Evolutionary conservation across 92 coral and sea anemone species (phyloP).

Genomic region (Umimayanthus chanpuru): DNA sequence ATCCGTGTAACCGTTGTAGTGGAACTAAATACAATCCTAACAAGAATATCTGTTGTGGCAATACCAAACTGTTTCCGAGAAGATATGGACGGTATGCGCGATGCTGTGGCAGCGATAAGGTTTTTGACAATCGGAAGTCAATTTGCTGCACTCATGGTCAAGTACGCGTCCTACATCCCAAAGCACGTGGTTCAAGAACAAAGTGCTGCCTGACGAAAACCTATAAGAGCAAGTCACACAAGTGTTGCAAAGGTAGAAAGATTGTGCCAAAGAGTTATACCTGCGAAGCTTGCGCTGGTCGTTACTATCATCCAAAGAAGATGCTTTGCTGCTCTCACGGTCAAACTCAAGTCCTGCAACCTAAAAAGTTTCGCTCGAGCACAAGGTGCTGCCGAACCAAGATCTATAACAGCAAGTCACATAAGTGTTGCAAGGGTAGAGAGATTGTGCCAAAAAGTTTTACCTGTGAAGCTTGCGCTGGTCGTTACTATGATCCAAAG

Average conservation of each 20-base stretch:
- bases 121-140: neutral
- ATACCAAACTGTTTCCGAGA: neutral
- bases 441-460: neutral
- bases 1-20: neutral
- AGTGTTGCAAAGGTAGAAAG: neutral
- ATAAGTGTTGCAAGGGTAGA: slow-evolving; percentile 3
- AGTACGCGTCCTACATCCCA: neutral
- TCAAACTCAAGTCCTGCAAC: neutral
- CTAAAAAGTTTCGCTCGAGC: neutral
- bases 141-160: neutral
- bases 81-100: neutral
- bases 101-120: slow-evolving; percentile 12
- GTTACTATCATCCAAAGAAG: neutral
- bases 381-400: neutral
- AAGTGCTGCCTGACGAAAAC: neutral
- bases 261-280: neutral
- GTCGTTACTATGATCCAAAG: slow-evolving; percentile 2
- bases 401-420: neutral
- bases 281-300: slow-evolving; percentile 16
- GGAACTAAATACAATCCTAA: slow-evolving; percentile 16
- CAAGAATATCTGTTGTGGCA: slow-evolving; percentile 6
- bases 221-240: neutral
- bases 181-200: neutral
- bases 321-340: neutral
- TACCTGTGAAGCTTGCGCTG: slow-evolving; percentile 19